Evolutionary conservation across 1,140 invertebrate species (phyloP).

Genomic region (Panulirus ornatus): DNA sequence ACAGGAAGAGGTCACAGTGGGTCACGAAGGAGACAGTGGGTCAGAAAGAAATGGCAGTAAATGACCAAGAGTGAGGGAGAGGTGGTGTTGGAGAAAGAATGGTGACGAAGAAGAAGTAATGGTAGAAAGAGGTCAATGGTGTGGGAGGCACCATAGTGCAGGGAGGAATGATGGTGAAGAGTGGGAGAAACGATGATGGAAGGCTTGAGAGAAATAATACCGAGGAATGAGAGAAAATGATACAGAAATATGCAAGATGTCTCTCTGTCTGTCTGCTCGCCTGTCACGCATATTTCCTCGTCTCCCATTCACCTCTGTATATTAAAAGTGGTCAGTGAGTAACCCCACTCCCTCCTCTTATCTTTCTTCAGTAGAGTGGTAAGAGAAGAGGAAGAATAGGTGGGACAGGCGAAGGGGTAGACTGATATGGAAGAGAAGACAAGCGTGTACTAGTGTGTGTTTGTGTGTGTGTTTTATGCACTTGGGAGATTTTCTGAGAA

Average conservation of each 20-base stretch:
- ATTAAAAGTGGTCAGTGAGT: no score
- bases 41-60: neutral
- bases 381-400: no score
- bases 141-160: neutral
- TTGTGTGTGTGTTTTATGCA: no score
- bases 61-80: neutral
- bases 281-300: no score
- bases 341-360: no score
- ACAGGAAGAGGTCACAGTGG: neutral
- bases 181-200: constrained; percentile 23
- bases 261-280: neutral
- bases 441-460: no score
- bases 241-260: neutral
- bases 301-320: no score
- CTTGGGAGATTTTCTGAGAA: no score
- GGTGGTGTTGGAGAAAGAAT: neutral
- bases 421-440: no score
- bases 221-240: neutral
- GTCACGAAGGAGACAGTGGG: neutral
- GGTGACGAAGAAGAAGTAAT: neutral
- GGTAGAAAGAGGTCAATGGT: neutral
- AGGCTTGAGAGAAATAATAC: neutral
- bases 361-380: no score
- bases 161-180: constrained; percentile 2
- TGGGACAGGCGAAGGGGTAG: no score